These are phyloP conservation scores for Phaethon lepturus DNA, from an alignment of 2,113 vertebrate species.

Conservation along the genomic window DNA sequence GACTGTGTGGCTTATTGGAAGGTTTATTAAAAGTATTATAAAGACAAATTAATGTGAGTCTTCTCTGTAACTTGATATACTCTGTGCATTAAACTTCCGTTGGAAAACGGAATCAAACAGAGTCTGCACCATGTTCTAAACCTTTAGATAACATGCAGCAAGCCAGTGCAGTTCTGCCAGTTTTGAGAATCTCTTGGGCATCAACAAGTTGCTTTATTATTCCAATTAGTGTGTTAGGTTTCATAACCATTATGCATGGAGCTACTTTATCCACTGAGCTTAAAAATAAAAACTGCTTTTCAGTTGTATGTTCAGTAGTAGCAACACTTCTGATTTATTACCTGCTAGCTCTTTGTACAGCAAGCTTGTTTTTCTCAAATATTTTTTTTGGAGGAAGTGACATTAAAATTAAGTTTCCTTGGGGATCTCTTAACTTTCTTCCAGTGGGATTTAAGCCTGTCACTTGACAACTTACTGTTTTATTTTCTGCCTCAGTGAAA, in stretches of 20 bases:
- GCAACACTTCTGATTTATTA: not conserved
- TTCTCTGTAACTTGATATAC: not conserved
- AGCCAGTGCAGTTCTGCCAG: not conserved
- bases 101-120: not conserved
- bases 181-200: not conserved
- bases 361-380: not conserved
- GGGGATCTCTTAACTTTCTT: not conserved
- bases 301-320: not conserved
- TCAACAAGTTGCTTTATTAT: not conserved
- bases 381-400: not conserved
- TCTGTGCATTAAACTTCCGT: not conserved
- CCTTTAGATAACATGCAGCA: not conserved
- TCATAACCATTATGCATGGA: not conserved
- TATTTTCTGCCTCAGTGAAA: not conserved
- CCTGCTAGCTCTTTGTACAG: not conserved
- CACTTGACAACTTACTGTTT: not conserved
- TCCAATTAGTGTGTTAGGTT: not conserved
- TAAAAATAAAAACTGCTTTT: not conserved
- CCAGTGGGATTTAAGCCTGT: not conserved
- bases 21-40: not conserved
- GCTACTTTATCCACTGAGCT: not conserved
- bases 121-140: not conserved
- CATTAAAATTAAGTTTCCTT: not conserved
- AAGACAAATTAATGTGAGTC: not conserved
- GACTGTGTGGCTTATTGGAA: not conserved